Percentiles rank a stretch among this genome's conserved stretches.
Conservation (phyloP, 2,113 vertebrate genomes). For the Thomomys bottae region DNA sequence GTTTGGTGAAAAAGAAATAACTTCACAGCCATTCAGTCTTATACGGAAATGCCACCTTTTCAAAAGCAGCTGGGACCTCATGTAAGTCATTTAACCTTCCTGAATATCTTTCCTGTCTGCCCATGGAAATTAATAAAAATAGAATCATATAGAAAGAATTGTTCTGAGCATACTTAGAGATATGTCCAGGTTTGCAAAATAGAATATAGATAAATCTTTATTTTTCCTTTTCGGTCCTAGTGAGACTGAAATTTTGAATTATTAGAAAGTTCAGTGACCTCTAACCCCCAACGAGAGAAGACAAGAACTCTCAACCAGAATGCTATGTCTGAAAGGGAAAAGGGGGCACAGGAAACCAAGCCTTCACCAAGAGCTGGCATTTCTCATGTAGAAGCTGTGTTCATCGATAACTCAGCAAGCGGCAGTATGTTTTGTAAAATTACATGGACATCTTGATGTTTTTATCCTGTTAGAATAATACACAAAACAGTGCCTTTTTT, state of each 20-base stretch:
- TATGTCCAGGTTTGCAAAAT: not conserved
- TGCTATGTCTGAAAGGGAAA: not conserved
- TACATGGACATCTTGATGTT: conserved; percentile 31
- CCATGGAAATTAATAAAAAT: not conserved
- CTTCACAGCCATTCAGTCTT: not conserved
- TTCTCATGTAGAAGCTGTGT: not conserved
- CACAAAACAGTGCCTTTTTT: conserved; percentile 18
- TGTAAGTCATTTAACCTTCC: not conserved
- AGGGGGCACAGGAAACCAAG: not conserved
- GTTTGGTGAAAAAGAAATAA: not conserved
- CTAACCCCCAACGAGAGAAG: not conserved
- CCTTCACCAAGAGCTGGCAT: not conserved
- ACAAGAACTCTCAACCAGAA: not conserved
- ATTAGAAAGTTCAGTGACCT: not conserved
- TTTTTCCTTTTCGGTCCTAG: not conserved
- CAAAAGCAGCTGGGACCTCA: not conserved
- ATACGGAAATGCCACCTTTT: not conserved
- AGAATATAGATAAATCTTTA: not conserved
- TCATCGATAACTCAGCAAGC: conserved; percentile 53
- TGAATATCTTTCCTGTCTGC: not conserved
- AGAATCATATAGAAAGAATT: not conserved
- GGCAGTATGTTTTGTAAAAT: conserved; percentile 31
- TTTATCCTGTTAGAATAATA: conserved; percentile 28
- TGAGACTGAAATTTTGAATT: not conserved
- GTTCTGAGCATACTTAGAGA: not conserved